These are phyloP conservation scores for Microtus pennsylvanicus DNA, from an alignment of 2,113 vertebrate species.

Conservation along the genomic window DNA sequence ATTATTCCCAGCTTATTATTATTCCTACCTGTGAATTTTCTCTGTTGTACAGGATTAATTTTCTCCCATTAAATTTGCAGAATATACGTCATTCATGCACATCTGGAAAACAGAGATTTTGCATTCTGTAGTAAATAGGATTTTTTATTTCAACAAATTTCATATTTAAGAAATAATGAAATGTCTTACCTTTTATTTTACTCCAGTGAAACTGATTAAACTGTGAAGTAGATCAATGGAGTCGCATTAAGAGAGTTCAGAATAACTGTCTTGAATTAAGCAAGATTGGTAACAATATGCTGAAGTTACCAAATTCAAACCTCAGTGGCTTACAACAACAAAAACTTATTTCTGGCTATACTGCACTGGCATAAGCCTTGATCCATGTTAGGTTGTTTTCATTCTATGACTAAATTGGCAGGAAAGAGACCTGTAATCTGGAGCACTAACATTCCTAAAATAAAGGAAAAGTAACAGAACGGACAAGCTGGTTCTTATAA, in stretches of 20 bases:
- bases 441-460: neutral
- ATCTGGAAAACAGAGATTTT: neutral
- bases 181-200: slow-evolving; percentile 31
- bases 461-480: neutral
- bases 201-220: neutral
- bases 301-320: neutral
- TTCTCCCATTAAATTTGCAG: neutral
- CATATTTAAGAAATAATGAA: neutral
- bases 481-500: neutral
- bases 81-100: neutral
- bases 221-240: neutral
- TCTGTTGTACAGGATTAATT: neutral
- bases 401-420: neutral
- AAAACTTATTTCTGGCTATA: neutral
- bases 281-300: too few relatives aligned
- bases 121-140: neutral
- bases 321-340: neutral
- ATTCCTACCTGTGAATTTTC: neutral
- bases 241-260: neutral
- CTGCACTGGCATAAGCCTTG: neutral
- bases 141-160: neutral
- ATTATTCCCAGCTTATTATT: neutral
- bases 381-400: neutral
- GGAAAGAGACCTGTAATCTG: neutral
- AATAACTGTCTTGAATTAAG: neutral